phyloP scores from a whole-genome alignment of 2,797 vertebrate genomes.

The Scleropages formosus region DNA sequence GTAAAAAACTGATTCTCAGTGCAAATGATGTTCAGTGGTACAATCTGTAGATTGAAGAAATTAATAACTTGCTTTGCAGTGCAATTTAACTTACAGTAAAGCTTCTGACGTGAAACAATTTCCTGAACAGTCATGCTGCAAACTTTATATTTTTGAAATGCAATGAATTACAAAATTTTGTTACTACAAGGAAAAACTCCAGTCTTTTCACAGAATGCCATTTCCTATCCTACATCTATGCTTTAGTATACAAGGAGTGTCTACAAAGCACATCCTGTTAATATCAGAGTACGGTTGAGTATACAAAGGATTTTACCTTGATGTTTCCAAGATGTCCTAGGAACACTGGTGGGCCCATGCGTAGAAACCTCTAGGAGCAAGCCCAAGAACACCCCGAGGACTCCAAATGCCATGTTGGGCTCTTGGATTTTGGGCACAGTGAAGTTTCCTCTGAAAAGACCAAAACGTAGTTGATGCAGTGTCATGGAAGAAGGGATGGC shows the following conservation, averaged over 20 bases:
- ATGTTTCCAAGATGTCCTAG: slow-evolving; percentile 86
- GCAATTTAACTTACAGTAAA: too few relatives aligned
- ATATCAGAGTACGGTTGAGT: too few relatives aligned
- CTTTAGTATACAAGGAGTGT: not conserved
- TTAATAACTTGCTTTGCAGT: too few relatives aligned
- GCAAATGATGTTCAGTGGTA: too few relatives aligned
- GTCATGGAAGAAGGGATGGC: not conserved
- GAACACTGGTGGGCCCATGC: slow-evolving; percentile 77
- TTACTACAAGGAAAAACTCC: too few relatives aligned
- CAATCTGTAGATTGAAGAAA: too few relatives aligned
- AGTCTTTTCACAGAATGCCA: not conserved
- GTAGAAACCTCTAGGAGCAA: slow-evolving; percentile 74
- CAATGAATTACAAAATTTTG: too few relatives aligned
- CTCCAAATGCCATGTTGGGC: slow-evolving; percentile 66
- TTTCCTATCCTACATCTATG: not conserved
- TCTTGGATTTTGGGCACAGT: slow-evolving; percentile 63
- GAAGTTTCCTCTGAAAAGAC: slow-evolving; percentile 72
- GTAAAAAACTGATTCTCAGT: too few relatives aligned
- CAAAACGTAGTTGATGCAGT: not conserved
- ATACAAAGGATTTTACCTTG: slow-evolving; percentile 68
- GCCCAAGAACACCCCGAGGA: slow-evolving; percentile 71
- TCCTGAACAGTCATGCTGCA: too few relatives aligned
- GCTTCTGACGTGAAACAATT: too few relatives aligned
- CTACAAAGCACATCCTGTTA: too few relatives aligned
- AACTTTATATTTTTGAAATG: too few relatives aligned